These are phyloP conservation scores for Callithrix jacchus DNA, from an alignment of 2,113 vertebrate genomes.

Conservation along the genomic window DNA sequence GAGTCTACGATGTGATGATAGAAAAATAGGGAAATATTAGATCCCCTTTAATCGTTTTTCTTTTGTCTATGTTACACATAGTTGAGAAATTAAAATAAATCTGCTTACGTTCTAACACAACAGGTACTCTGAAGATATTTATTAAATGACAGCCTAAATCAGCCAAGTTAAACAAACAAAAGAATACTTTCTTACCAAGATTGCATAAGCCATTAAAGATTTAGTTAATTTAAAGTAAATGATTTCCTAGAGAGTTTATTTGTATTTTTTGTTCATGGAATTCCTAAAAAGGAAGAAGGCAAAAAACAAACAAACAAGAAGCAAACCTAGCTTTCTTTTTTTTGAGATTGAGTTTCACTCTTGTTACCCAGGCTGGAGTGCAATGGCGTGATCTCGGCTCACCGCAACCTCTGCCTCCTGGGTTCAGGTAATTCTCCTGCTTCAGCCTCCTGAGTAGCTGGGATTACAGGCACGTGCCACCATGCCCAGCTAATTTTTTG, in stretches of 20 bases:
- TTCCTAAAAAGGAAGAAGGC: background rate
- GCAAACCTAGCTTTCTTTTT: background rate
- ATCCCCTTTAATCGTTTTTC: background rate
- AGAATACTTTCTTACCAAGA: background rate
- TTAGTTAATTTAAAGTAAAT: background rate
- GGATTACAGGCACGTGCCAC: no score
- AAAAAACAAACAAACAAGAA: background rate
- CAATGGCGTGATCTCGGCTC: no score
- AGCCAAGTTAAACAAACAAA: no score
- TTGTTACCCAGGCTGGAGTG: no score
- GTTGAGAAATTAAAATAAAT: background rate
- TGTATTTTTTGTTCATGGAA: background rate
- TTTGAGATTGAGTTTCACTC: no score
- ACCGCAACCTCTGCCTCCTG: no score
- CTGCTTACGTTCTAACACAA: background rate
- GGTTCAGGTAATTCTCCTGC: no score
- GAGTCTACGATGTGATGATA: constrained; percentile 64
- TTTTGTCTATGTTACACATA: background rate
- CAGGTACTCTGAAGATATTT: background rate
- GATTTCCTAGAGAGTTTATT: background rate
- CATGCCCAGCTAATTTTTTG: no score
- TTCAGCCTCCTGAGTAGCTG: no score
- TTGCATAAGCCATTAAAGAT: background rate
- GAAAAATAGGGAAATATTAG: background rate
- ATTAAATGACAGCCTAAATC: background rate